Percentiles rank a stretch among this genome's conserved stretches.
Conservation (phyloP, 2,797 vertebrate species). For the Enteromius trimaculatus region DNA sequence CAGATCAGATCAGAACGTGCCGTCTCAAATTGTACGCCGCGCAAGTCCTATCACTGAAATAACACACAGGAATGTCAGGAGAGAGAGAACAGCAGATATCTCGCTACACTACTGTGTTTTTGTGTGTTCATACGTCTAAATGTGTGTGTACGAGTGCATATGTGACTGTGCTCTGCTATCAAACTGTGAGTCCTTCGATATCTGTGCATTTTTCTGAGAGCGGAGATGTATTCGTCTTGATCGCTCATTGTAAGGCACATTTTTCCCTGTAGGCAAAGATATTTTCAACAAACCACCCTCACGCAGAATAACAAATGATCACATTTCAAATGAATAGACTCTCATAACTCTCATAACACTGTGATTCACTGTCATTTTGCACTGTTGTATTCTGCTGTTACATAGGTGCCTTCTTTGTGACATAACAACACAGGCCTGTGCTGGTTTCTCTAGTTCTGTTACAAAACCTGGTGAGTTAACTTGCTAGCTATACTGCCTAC, state of each 20-base stretch:
- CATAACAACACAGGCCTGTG: neutral
- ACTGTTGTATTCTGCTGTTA: conserved; percentile 33
- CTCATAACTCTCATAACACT: conserved; percentile 39
- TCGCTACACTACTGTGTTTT: conserved; percentile 81
- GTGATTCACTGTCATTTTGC: conserved; percentile 44
- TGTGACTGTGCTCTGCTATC: conserved; percentile 60
- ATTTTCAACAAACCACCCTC: conserved; percentile 2
- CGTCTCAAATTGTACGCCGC: conserved; percentile 64
- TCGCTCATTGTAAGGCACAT: conserved; percentile 29
- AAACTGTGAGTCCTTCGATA: conserved; percentile 60
- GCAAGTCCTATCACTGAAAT: conserved; percentile 85
- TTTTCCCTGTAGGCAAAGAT: conserved; percentile 20
- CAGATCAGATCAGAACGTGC: conserved; percentile 64
- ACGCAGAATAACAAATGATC: conserved; percentile 18
- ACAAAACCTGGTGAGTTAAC: conserved; percentile 24
- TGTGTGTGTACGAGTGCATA: conserved; percentile 60
- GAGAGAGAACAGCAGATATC: conserved; percentile 49
- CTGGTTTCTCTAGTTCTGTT: conserved; percentile 27
- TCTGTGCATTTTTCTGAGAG: conserved; percentile 36
- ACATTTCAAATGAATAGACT: neutral
- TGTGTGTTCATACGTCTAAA: conserved; percentile 78
- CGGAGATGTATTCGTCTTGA: conserved; percentile 11
- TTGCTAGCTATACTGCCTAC: neutral
- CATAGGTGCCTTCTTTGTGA: conserved; percentile 16
- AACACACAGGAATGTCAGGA: conserved; percentile 77